Conservation (phyloP, 2,888 invertebrate genomes). For the Xanthorhoe spadicearia region DNA sequence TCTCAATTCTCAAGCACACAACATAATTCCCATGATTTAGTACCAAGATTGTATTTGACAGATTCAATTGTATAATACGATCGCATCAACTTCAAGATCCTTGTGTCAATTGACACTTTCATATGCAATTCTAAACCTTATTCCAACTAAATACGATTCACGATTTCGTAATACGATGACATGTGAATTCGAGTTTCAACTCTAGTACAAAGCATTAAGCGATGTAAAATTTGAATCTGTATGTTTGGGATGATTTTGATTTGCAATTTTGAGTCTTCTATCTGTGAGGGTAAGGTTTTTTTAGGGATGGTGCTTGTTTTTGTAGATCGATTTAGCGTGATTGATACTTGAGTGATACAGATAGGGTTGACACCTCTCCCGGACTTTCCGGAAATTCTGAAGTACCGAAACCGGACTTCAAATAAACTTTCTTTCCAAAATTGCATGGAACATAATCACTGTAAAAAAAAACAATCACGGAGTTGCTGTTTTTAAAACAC, state of each 20-base stretch:
- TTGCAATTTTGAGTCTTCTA: constrained; percentile 1
- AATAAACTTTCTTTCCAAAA: too few species aligned
- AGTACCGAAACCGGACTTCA: too few species aligned
- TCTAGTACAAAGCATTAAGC: constrained; percentile 8
- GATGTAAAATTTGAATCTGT: neutral
- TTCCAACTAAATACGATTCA: constrained; percentile 4
- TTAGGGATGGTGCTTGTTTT: neutral
- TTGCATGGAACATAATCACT: too few species aligned
- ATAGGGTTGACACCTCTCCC: too few species aligned
- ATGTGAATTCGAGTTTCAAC: constrained; percentile 16
- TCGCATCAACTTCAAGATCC: constrained; percentile 37
- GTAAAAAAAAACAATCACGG: too few species aligned
- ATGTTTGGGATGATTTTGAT: neutral
- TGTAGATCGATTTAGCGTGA: constrained; percentile 33
- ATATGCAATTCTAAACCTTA: constrained; percentile 22
- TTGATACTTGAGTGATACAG: constrained; percentile 33
- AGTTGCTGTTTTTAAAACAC: too few species aligned
- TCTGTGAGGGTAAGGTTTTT: constrained; percentile 1
- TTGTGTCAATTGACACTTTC: constrained; percentile 36
- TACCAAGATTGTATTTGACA: constrained; percentile 48
- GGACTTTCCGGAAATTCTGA: too few species aligned
- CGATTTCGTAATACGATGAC: constrained; percentile 1
- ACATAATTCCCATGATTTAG: constrained; percentile 38
- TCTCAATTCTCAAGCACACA: constrained; percentile 30
- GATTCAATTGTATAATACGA: constrained; percentile 47